These are phyloP conservation scores for Apotomis turbidana DNA, from an alignment of 2,888 invertebrate genomes.

Conservation along the genomic window DNA sequence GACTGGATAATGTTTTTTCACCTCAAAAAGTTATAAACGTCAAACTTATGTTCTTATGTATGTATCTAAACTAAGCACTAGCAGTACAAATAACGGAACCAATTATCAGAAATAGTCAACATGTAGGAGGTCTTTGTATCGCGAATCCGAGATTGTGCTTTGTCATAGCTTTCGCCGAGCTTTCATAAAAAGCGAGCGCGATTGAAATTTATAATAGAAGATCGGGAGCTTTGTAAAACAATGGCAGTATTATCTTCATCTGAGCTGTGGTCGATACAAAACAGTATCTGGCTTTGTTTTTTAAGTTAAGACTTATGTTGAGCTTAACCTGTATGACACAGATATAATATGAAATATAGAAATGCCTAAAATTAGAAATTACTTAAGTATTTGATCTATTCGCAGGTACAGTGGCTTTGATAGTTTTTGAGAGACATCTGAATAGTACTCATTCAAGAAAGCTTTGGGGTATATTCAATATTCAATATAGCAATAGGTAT, in stretches of 20 bases:
- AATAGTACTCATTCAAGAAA: too few species aligned
- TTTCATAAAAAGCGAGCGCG: constrained; percentile 24
- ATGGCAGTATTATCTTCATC: neutral
- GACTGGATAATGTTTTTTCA: neutral
- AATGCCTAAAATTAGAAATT: too few species aligned
- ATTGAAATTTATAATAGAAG: constrained; percentile 8
- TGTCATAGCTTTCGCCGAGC: constrained; percentile 29
- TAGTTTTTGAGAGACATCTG: too few species aligned
- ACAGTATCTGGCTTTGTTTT: too few species aligned
- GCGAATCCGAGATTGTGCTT: constrained; percentile 14
- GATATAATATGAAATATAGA: too few species aligned
- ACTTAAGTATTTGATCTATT: too few species aligned
- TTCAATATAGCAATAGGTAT: too few species aligned
- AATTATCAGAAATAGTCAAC: neutral
- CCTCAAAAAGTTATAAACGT: too few species aligned
- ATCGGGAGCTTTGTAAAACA: constrained; percentile 8
- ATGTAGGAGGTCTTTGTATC: neutral
- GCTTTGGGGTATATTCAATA: too few species aligned
- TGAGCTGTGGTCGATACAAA: neutral
- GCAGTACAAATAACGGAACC: constrained; percentile 5
- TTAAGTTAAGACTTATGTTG: too few species aligned
- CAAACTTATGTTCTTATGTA: neutral
- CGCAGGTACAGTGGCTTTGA: too few species aligned
- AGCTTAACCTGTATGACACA: too few species aligned
- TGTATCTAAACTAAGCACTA: neutral